Percentiles rank a stretch among this genome's conserved stretches.
Evolutionary conservation across 1,140 invertebrate genomes (phyloP).

Genomic region (Condylostylus longicornis): DNA sequence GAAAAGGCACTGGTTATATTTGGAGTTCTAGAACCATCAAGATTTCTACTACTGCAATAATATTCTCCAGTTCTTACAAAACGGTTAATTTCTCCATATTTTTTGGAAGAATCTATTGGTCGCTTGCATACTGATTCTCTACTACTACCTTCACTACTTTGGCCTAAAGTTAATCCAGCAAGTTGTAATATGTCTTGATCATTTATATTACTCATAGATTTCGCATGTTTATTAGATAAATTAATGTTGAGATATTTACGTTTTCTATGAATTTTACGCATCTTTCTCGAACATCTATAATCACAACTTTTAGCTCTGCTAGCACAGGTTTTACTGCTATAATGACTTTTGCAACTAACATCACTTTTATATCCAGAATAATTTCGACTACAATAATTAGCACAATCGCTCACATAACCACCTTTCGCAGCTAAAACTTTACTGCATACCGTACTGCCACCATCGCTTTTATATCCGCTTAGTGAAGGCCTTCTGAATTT

Average conservation of each 20-base stretch:
- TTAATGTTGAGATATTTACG: slow-evolving; percentile 35
- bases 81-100: slow-evolving; percentile 30
- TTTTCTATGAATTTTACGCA: slow-evolving; percentile 17
- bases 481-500: slow-evolving; percentile 40
- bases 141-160: slow-evolving; percentile 29
- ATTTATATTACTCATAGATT: slow-evolving; percentile 11
- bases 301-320: slow-evolving; percentile 36
- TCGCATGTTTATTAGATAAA: slow-evolving; percentile 12
- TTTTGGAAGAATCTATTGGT: slow-evolving; percentile 25
- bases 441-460: slow-evolving; percentile 38
- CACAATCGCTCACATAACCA: slow-evolving; percentile 42
- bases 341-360: slow-evolving; percentile 41
- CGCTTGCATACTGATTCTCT: slow-evolving; percentile 23
- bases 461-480: slow-evolving; percentile 41
- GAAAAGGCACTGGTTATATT: too few relatives aligned
- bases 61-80: slow-evolving; percentile 28
- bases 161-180: slow-evolving; percentile 25
- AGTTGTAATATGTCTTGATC: slow-evolving; percentile 28
- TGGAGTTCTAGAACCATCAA: background rate
- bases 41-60: slow-evolving; percentile 14
- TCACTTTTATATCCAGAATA: slow-evolving; percentile 44
- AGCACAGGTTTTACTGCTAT: slow-evolving; percentile 38
- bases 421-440: slow-evolving; percentile 38
- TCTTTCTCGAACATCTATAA: slow-evolving; percentile 17
- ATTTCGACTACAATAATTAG: slow-evolving; percentile 34